Evolutionary conservation across 2,888 invertebrate species (phyloP), one percentile per base, ranked within the genome.

Genomic region (Amiota communis): DNA sequence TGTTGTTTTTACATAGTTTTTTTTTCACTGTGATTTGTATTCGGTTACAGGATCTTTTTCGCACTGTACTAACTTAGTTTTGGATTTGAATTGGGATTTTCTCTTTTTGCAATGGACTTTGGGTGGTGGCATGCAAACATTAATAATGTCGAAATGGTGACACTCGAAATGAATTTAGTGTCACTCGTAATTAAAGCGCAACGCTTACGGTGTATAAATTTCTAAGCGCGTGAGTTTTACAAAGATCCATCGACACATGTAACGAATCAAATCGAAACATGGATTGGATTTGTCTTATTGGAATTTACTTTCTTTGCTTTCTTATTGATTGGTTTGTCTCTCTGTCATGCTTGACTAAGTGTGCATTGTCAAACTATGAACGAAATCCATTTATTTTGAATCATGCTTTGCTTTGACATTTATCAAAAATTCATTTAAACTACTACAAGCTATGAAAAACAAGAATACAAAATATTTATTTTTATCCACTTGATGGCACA

Each of bases 121-220:
- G 80, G 83, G 77, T 81, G 87, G 87, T 87, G 87, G 87, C 86
- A 87, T 86, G 84, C 80, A 80, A 81, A 79, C 86, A 87, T 87
- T 87, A 86, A 87, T 86, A 87, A 86, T 82, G 86, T 87, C 86
- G 86, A 86, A 87, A 86, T 86, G 87, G 84, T 85, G 85, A 87
- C 87, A 86, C 85, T 80, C 82, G 79, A 85, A 87, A 86, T 87
- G 87, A 84, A 87, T 87, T 86, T 85, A 81, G 79, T 86, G 85
- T 85, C 86, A 81, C 76, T 82, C 80, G 86, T 87, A 87, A 87
- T 87, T 87, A 87, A 87, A 87, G 84, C 84, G 81, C 84, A 78
- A 69, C 78, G 82, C 79, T 76, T 76, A 80, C 76, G 84, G 85
- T 76, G 36, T 79, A 83, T 84, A 83, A 85, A 82, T 85, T 81